Base-by-base conservation (phyloP, 2,888 invertebrate genomes). In the Eupeodes latifasciatus region DNA sequence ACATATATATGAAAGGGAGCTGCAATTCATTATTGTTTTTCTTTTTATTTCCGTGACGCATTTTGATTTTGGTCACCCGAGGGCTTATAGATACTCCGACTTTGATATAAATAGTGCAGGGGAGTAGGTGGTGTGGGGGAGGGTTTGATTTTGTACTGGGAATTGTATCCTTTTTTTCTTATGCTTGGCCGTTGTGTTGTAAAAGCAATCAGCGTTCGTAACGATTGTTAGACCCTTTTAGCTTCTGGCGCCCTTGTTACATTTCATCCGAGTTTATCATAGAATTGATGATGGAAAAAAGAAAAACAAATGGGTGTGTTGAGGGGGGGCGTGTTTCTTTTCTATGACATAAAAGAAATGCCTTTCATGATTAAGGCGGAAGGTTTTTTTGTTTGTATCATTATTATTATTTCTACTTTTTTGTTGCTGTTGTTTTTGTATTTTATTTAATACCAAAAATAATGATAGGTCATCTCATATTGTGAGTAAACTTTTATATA, bases 51-150 rank as follows among this genome's bases (percentile, higher is more conserved):
- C 77, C 80, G 80, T 80, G 87, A 83, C 84, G 80, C 87, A 84
- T 81, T 87, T 84, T 80, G 87, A 87, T 80, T 87, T 87, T 61
- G 83, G 83, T 87, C 76, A 80, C 83, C 79, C 72, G 72, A 57
- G 83, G 79, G 75, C 71, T 53, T 51, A 27, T 11, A 51, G 55
- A 75, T 67, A 40, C n/a, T 34, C 11, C 27, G 27, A 27, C 27
- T 27, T 27, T 27, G 27, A 27, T 27, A 27, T 27, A 27, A 27
- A 6, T 62, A 0, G 40, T 6, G 12, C n/a, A 7, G n/a, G 16
- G 2, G 6, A 27, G 27, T 2, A 27, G 12, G 27, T 12, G 34
- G 27, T n/a, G 34, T 34, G 27, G 2, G 2, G 5, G 57, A 16
- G 27, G 27, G 27, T 27, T 27, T 27, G 27, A 27, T 27, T 12